Conservation (phyloP, 2,113 vertebrate species). For the Atherinomorus stipes region DNA sequence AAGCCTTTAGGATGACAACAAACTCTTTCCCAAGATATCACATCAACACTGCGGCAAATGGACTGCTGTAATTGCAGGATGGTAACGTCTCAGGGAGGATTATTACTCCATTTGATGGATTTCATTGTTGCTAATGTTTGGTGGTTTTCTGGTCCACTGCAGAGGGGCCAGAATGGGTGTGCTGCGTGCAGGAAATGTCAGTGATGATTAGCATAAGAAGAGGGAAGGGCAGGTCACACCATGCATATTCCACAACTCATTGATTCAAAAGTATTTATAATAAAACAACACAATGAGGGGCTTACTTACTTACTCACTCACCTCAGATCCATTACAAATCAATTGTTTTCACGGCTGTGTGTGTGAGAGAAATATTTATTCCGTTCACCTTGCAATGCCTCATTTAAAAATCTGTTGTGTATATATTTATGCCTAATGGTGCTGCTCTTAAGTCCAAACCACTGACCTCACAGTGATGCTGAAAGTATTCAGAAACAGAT, state of each 20-base stretch:
- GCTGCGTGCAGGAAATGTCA: constrained; percentile 72
- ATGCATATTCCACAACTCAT: constrained; percentile 74
- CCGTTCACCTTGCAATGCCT: constrained; percentile 48
- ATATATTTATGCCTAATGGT: constrained; percentile 30
- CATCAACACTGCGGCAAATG: constrained; percentile 15
- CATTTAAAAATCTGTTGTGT: constrained; percentile 55
- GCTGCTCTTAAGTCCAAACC: constrained; percentile 36
- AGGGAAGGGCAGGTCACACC: constrained; percentile 69
- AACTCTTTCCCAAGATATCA: constrained; percentile 47
- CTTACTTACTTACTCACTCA: constrained; percentile 44
- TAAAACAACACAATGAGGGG: constrained; percentile 73
- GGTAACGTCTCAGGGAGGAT: constrained; percentile 36
- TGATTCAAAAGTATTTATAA: constrained; percentile 75
- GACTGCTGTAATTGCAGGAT: constrained; percentile 38
- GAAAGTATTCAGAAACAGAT: constrained; percentile 67
- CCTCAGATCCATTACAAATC: constrained; percentile 58
- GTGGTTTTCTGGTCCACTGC: constrained; percentile 69
- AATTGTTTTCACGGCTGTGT: constrained; percentile 24
- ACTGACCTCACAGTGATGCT: constrained; percentile 67
- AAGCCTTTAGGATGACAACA: constrained; percentile 52
- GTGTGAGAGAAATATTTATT: constrained; percentile 64
- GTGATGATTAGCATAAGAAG: constrained; percentile 79
- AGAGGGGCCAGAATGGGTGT: constrained; percentile 33
- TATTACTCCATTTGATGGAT: constrained; percentile 50
- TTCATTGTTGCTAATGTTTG: constrained; percentile 60